phyloP scores from a whole-genome alignment of 2,888 invertebrate species.

The Lepidochrysops patricia region DNA sequence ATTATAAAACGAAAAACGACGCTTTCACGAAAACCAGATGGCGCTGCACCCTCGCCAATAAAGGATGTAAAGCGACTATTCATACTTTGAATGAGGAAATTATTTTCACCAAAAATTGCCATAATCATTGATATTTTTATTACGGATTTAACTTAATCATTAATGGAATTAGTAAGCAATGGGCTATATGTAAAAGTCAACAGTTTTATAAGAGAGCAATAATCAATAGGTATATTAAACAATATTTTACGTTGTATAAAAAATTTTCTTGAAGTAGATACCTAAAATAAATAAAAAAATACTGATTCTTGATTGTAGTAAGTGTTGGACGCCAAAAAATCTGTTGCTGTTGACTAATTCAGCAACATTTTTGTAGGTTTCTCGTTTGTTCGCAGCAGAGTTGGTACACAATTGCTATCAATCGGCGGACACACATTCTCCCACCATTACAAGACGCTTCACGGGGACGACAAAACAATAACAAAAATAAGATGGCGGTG shows the following conservation, averaged over 20 bases:
- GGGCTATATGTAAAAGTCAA: no score
- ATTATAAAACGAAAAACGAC: background rate
- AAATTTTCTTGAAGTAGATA: no score
- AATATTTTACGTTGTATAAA: no score
- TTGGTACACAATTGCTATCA: slow-evolving; percentile 26
- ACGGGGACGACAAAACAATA: slow-evolving; percentile 4
- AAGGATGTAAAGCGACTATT: background rate
- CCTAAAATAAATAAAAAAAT: no score
- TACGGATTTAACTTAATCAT: no score
- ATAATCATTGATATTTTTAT: background rate
- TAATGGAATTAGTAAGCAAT: no score
- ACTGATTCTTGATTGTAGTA: no score
- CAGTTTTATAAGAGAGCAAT: no score
- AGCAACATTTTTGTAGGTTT: slow-evolving; percentile 21
- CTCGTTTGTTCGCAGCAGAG: slow-evolving; percentile 23
- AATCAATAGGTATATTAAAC: no score
- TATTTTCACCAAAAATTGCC: background rate
- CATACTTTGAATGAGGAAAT: background rate
- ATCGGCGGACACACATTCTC: slow-evolving; percentile 26
- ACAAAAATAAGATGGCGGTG: slow-evolving; percentile 30
- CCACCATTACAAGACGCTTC: slow-evolving; percentile 16
- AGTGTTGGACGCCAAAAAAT: no score
- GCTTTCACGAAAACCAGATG: background rate
- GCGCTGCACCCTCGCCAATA: background rate
- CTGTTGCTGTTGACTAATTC: no score